phyloP scores from a whole-genome alignment of 2,888 invertebrate species.

The Bellardia bayeri region DNA sequence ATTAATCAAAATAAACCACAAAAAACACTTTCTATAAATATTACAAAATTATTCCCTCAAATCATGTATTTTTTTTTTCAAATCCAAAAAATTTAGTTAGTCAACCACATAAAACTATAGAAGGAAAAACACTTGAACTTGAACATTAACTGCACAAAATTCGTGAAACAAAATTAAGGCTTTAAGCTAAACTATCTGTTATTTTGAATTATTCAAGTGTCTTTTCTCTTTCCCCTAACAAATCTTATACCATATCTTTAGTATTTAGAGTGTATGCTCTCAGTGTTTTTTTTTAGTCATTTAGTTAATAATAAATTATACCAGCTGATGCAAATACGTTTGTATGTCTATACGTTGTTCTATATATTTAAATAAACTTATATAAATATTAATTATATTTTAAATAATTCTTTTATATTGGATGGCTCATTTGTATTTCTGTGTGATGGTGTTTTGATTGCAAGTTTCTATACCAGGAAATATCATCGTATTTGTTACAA shows the following conservation, averaged over 20 bases:
- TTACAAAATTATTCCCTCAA: slow-evolving; percentile 35
- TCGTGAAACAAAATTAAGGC: not conserved
- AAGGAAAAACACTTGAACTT: slow-evolving; percentile 53
- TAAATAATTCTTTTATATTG: slow-evolving; percentile 48
- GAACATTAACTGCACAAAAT: slow-evolving; percentile 14
- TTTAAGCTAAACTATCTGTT: not conserved
- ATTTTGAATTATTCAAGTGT: slow-evolving; percentile 40
- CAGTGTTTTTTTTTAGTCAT: slow-evolving; percentile 60
- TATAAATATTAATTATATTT: slow-evolving; percentile 17
- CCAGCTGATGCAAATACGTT: slow-evolving; percentile 74
- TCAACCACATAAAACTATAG: slow-evolving; percentile 28
- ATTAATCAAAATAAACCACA: slow-evolving; percentile 17
- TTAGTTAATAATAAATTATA: slow-evolving; percentile 69
- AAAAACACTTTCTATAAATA: slow-evolving; percentile 68
- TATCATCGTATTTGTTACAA: slow-evolving; percentile 22
- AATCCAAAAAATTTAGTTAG: slow-evolving; percentile 58
- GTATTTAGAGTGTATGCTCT: slow-evolving; percentile 71
- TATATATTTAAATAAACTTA: slow-evolving; percentile 26
- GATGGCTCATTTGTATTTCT: slow-evolving; percentile 60
- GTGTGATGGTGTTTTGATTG: slow-evolving; percentile 68
- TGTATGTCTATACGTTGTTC: slow-evolving; percentile 67
- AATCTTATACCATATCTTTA: slow-evolving; percentile 54
- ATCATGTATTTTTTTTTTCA: slow-evolving; percentile 26
- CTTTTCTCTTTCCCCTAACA: slow-evolving; percentile 18
- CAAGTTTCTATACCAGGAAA: slow-evolving; percentile 47